These are phyloP conservation scores for Lasioglossum marginatum DNA, from an alignment of 2,888 invertebrate genomes.

Conservation along the genomic window DNA sequence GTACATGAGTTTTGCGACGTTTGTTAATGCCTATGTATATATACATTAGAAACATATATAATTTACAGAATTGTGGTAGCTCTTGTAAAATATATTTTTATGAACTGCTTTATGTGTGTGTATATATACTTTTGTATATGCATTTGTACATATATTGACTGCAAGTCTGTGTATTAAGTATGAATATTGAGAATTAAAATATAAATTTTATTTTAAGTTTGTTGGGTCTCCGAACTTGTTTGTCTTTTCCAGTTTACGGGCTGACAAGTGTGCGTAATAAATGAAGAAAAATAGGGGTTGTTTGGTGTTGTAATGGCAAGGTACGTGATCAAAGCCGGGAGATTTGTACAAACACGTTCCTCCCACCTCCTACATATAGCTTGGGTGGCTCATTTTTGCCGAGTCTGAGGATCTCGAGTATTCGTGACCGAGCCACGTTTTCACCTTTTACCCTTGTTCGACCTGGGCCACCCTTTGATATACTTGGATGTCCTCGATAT, in stretches of 20 bases:
- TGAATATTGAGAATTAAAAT: background rate
- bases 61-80: background rate
- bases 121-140: background rate
- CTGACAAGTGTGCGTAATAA: background rate
- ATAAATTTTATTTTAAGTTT: background rate
- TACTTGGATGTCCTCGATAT: conserved; percentile 26
- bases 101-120: background rate
- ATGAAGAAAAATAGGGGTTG: background rate
- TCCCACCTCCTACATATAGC: background rate
- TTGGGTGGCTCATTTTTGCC: conserved; percentile 17
- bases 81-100: background rate
- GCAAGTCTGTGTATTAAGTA: background rate
- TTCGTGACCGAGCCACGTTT: conserved; percentile 33
- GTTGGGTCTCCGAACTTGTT: background rate
- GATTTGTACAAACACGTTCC: background rate
- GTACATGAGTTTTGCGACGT: conserved; percentile 1
- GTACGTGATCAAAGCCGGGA: background rate
- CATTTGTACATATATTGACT: background rate
- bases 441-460: conserved; percentile 37
- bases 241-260: background rate
- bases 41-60: background rate
- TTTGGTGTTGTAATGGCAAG: background rate
- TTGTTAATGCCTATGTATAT: background rate
- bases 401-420: conserved; percentile 28
- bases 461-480: conserved; percentile 15